phyloP scores from a whole-genome alignment of 2,888 invertebrate species.

The Zaprionus bogoriensis region DNA sequence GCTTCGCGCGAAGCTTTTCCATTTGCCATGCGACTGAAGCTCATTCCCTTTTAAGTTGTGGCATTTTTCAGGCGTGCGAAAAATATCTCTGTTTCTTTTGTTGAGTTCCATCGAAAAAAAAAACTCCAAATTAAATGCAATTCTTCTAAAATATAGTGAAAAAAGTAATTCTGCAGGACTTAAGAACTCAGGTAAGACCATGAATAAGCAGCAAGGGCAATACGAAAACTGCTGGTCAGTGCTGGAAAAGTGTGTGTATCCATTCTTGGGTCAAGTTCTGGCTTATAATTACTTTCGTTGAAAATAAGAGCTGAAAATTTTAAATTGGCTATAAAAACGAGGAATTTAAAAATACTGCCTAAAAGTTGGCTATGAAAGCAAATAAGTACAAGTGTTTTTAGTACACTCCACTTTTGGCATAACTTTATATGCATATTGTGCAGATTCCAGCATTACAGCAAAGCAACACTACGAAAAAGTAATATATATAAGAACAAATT shows the following conservation, averaged over 20 bases:
- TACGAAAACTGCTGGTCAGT: conserved; percentile 24
- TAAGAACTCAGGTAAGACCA: conserved; percentile 17
- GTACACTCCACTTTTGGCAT: background rate
- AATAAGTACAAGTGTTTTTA: background rate
- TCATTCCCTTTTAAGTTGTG: conserved; percentile 61
- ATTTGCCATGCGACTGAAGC: conserved; percentile 41
- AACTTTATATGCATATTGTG: background rate
- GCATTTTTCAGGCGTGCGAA: conserved; percentile 65
- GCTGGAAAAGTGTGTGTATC: conserved; percentile 70
- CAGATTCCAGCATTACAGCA: background rate
- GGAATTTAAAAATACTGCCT: background rate
- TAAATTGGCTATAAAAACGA: background rate
- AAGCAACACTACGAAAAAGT: conserved; percentile 1
- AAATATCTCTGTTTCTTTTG: conserved; percentile 30
- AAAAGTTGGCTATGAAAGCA: background rate
- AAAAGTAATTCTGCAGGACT: no score
- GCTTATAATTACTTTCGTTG: background rate
- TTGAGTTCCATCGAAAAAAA: conserved; percentile 21
- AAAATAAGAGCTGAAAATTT: background rate
- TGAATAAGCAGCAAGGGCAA: conserved; percentile 3
- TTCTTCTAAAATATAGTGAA: no score
- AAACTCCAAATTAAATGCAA: conserved; percentile 18
- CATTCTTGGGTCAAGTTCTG: conserved; percentile 20
- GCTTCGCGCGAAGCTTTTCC: conserved; percentile 39
- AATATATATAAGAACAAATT: conserved; percentile 34